Base-by-base conservation (phyloP, 2,888 invertebrate genomes). In the Congeria kusceri region DNA sequence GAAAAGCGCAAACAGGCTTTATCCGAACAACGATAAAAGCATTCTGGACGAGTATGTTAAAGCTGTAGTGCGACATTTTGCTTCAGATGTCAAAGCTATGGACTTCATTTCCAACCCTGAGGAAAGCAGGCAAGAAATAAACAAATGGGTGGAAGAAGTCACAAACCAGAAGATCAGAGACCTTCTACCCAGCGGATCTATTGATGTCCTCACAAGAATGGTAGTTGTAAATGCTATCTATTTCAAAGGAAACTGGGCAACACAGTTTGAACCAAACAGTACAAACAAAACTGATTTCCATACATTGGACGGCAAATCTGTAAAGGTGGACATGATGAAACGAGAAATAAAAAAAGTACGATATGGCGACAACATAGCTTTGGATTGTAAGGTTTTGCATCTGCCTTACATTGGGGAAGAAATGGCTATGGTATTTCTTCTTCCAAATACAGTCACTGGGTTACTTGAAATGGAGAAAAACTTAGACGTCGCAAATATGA, bases 161-260 rank as follows among this genome's bases (percentile, higher is more conserved):
- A 99, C 99, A 0, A 96, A 96, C 68, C 94, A 96, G 9, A 97
- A 96, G 92, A 98, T 99, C 72, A 95, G 96, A 86, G 95, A 97
- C 87, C 94, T 99, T 1, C 93, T 99, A 63, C 92, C 94, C 1
- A 20, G 95, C 0, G 95, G 95, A n/a, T 82, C 88, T 7, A 84
- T 94, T n/a, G 88, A 83, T 63, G 25, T 82, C 3, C 39, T 84
- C 3, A 93, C 93, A 3, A 85, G 89, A 1, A 84, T 94, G 78
- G 91, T 94, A 18, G 82, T 94, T 9, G 91, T 94, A 44, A 94
- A 94, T 89, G 94, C 94, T 5, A 90, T 94, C 53, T 94, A 94
- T 79, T 94, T 94, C 85, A 94, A 94, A 86, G 94, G 94, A 9
- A 88, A 88, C 94, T 87, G 94, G 92, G 83, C 83, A 63, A 80